phyloP scores from a whole-genome alignment of 2,113 vertebrate genomes.

The Gambusia affinis region DNA sequence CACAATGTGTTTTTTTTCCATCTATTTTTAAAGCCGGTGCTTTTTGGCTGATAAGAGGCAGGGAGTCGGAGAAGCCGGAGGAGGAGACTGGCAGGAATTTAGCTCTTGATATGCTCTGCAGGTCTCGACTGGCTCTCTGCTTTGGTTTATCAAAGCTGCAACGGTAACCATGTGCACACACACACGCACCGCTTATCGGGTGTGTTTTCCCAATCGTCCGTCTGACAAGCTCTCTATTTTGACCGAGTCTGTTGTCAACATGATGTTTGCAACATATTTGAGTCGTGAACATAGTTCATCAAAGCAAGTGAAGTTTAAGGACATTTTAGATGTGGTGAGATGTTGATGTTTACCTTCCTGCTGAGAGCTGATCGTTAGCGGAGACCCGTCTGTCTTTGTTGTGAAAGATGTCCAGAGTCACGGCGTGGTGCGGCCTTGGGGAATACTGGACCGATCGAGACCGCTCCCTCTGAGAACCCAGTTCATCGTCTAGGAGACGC shows the following conservation, averaged over 20 bases:
- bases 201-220: neutral
- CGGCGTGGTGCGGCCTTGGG: slow-evolving; percentile 85
- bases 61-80: slow-evolving; percentile 57
- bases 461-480: slow-evolving; percentile 80
- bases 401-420: slow-evolving; percentile 78
- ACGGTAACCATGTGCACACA: neutral
- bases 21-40: slow-evolving; percentile 78
- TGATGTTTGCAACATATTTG: neutral
- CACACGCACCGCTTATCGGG: neutral
- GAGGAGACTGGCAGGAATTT: slow-evolving; percentile 73
- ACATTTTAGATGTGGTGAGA: too few relatives aligned
- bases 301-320: neutral
- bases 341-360: slow-evolving; percentile 63
- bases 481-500: slow-evolving; percentile 76
- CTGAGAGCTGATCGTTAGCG: slow-evolving; percentile 66
- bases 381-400: slow-evolving; percentile 65
- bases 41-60: slow-evolving; percentile 72
- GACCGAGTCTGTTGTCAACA: neutral
- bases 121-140: slow-evolving; percentile 66
- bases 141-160: slow-evolving; percentile 18
- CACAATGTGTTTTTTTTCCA: slow-evolving; percentile 67
- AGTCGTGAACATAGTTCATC: neutral
- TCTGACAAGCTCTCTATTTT: neutral
- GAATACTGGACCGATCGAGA: slow-evolving; percentile 88
- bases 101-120: slow-evolving; percentile 66